Percentiles rank a stretch among this genome's conserved stretches.
Evolutionary conservation across 2,797 vertebrate species (phyloP).

Genomic region (Thripadectes ignobilis): DNA sequence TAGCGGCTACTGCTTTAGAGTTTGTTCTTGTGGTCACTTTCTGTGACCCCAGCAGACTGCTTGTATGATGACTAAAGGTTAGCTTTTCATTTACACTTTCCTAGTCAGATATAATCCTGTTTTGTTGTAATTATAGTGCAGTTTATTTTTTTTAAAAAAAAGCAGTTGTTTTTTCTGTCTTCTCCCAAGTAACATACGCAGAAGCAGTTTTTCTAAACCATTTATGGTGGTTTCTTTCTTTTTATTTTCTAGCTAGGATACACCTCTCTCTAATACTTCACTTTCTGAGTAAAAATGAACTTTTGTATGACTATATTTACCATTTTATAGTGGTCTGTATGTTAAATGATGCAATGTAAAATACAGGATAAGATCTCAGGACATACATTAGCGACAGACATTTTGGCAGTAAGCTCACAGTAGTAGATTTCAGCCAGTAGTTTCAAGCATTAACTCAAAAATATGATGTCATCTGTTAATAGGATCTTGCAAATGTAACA

Average conservation of each 20-base stretch:
- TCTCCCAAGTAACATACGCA: not conserved
- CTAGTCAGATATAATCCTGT: not conserved
- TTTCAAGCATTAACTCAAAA: constrained; percentile 13
- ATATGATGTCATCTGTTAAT: constrained; percentile 12
- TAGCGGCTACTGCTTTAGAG: accelerated
- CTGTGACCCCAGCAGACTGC: not conserved
- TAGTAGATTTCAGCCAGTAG: not conserved
- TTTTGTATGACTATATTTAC: not conserved
- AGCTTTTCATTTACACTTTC: not conserved
- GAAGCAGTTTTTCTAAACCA: not conserved
- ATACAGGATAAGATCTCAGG: not conserved
- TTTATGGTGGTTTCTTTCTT: not conserved
- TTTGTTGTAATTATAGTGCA: not conserved
- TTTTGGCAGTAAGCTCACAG: not conserved
- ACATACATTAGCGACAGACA: not conserved
- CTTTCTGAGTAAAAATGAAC: not conserved
- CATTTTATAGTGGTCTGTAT: not conserved
- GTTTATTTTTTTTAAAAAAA: not conserved
- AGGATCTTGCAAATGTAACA: constrained; percentile 9
- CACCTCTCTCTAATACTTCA: not conserved
- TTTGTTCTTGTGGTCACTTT: not conserved
- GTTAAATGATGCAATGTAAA: not conserved
- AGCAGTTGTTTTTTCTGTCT: not conserved
- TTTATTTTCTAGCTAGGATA: not conserved
- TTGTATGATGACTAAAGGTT: not conserved